These are phyloP conservation scores for Enteromius treurensis DNA, from an alignment of 2,797 vertebrate genomes.

Conservation along the genomic window DNA sequence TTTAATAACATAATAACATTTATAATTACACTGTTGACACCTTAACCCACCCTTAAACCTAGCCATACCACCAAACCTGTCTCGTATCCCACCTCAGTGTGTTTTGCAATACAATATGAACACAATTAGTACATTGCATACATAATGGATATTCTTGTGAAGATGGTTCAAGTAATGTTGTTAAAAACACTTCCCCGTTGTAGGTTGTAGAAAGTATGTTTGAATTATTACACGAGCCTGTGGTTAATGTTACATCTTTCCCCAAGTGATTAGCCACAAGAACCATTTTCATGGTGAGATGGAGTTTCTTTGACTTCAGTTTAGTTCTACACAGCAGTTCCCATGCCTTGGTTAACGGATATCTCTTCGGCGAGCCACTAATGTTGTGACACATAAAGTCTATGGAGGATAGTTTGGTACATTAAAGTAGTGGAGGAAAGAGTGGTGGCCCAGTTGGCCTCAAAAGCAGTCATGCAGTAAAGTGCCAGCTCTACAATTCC, in stretches of 20 bases:
- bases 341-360: conserved; percentile 61
- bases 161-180: background rate
- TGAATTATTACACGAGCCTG: conserved; percentile 65
- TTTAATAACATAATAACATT: too few species aligned
- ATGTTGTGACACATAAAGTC: conserved; percentile 53
- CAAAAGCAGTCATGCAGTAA: conserved; percentile 43
- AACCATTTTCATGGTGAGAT: conserved; percentile 38
- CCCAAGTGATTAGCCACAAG: conserved; percentile 60
- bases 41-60: too few species aligned
- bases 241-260: conserved; percentile 65
- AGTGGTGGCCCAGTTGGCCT: conserved; percentile 44
- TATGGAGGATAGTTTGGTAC: conserved; percentile 43
- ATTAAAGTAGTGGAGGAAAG: conserved; percentile 41
- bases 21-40: too few species aligned
- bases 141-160: background rate
- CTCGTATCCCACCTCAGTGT: too few species aligned
- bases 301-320: conserved; percentile 27
- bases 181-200: conserved; percentile 20
- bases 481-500: conserved; percentile 50
- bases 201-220: conserved; percentile 52
- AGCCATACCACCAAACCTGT: too few species aligned
- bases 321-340: conserved; percentile 54
- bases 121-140: too few species aligned
- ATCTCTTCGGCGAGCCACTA: conserved; percentile 53
- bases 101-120: too few species aligned